Evolutionary conservation across 2,797 vertebrate genomes (phyloP).

Genomic region (Chaetophractus vellerosus): DNA sequence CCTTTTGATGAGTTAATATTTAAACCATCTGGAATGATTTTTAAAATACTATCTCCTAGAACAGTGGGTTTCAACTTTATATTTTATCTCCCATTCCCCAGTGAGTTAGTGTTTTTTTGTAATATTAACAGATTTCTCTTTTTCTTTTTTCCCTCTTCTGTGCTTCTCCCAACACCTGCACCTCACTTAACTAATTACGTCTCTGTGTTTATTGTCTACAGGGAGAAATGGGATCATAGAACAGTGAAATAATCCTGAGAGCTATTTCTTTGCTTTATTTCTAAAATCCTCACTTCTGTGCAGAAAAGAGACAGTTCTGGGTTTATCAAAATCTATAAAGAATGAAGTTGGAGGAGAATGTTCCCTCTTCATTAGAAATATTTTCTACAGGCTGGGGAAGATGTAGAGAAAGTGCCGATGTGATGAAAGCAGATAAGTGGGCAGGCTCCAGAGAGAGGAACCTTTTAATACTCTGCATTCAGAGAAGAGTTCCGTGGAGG

Average conservation of each 20-base stretch:
- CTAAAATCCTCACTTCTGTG: constrained; percentile 6
- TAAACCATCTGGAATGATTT: neutral
- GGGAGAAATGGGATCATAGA: neutral
- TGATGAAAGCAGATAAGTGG: neutral
- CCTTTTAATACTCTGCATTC: neutral
- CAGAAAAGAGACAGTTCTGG: neutral
- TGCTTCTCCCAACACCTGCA: neutral
- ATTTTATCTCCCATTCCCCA: neutral
- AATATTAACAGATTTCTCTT: neutral
- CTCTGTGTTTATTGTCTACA: neutral
- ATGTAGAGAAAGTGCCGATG: neutral
- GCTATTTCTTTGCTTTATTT: neutral
- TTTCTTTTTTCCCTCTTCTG: neutral
- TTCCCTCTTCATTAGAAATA: neutral
- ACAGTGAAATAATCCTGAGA: neutral
- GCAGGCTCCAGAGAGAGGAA: neutral
- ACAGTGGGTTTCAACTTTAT: neutral
- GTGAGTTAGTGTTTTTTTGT: neutral
- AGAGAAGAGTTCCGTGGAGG: neutral
- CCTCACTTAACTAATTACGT: neutral
- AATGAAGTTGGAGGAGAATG: neutral
- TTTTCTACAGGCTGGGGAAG: neutral
- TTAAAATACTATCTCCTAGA: neutral
- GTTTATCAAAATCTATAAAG: neutral
- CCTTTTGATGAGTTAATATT: neutral